Conservation (phyloP, 2,888 invertebrate species). For the Slavum lentiscoides region DNA sequence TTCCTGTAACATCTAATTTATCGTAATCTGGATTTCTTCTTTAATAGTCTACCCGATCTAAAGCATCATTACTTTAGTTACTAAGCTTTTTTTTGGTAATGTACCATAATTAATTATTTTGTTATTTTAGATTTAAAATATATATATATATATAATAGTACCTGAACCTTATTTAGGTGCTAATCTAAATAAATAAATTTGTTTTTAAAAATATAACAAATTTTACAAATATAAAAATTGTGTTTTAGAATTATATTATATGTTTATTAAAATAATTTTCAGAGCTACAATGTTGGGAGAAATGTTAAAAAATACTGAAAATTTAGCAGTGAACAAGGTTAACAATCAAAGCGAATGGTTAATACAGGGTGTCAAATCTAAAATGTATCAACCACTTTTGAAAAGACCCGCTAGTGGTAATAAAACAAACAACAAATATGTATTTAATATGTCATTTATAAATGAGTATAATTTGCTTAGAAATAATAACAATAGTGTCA, state of each 20-base stretch:
- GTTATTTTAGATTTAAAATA: too few species aligned
- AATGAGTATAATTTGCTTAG: background rate
- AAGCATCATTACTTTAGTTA: too few species aligned
- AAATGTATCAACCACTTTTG: constrained; percentile 74
- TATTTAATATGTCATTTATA: background rate
- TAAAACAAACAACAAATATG: constrained; percentile 57
- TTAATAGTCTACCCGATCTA: too few species aligned
- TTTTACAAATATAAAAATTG: constrained; percentile 4
- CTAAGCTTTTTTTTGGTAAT: too few species aligned
- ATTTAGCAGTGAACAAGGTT: constrained; percentile 56
- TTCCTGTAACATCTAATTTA: too few species aligned
- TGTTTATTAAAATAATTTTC: constrained; percentile 54
- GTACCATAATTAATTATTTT: too few species aligned
- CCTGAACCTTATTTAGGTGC: too few species aligned
- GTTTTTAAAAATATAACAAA: background rate
- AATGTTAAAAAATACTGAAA: constrained; percentile 62
- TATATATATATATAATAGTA: too few species aligned
- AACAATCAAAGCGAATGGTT: constrained; percentile 66
- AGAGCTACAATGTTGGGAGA: constrained; percentile 65
- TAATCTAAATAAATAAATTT: too few species aligned
- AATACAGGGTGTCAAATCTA: constrained; percentile 65
- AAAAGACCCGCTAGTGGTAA: constrained; percentile 79
- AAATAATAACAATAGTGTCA: constrained; percentile 9
- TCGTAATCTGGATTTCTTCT: too few species aligned
- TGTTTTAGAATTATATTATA: constrained; percentile 19